phyloP scores from a whole-genome alignment of 2,113 vertebrate genomes.

The Athene cunicularia region DNA sequence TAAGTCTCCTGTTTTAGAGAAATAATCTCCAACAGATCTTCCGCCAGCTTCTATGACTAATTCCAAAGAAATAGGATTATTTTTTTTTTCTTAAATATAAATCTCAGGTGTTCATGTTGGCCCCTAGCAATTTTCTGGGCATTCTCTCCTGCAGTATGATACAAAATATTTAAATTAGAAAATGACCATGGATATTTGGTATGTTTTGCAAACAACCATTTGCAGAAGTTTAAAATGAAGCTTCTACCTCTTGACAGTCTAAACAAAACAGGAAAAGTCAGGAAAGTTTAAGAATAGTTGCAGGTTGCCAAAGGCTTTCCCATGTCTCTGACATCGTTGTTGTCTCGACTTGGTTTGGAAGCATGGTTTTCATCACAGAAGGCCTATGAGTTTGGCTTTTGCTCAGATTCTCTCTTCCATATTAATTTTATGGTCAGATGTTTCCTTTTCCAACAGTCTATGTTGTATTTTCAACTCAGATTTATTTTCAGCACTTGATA shows the following conservation, averaged over 20 bases:
- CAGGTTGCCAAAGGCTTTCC: not conserved
- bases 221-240: not conserved
- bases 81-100: not conserved
- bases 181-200: rapidly evolving
- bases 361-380: not conserved
- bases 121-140: not conserved
- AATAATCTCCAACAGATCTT: not conserved
- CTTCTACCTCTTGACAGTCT: not conserved
- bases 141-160: not conserved
- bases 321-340: not conserved
- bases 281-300: not conserved
- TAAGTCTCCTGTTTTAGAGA: not conserved
- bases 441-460: not conserved
- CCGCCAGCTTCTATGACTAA: not conserved
- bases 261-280: not conserved
- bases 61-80: not conserved
- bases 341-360: not conserved
- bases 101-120: not conserved
- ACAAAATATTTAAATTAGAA: not conserved
- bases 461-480: not conserved
- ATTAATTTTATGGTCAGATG: not conserved
- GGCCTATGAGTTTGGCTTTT: not conserved
- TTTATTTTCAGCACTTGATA: not conserved
- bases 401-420: not conserved
- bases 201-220: not conserved